Percentiles rank a stretch among this genome's conserved stretches.
These are phyloP conservation scores for Aricia agestis DNA, from an alignment of 1,140 invertebrate species.

Conservation along the genomic window DNA sequence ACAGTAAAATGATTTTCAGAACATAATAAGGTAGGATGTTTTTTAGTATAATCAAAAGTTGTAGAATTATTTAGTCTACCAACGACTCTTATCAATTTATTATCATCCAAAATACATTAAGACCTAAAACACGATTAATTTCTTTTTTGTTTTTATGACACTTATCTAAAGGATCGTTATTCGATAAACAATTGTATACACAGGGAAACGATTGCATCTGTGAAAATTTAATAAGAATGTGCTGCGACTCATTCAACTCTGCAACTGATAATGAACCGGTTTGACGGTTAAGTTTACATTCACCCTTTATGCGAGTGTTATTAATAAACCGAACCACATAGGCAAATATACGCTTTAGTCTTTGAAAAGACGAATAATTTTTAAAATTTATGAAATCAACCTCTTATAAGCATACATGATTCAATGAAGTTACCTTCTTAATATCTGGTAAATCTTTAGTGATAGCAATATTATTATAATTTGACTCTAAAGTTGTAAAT, in stretches of 20 bases:
- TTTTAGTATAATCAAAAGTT: constrained; percentile 28
- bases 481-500: too few relatives aligned
- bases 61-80: constrained; percentile 37
- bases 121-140: constrained; percentile 6
- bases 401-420: too few relatives aligned
- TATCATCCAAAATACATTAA: constrained; percentile 40
- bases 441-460: too few relatives aligned
- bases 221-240: neutral
- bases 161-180: neutral
- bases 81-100: constrained; percentile 41
- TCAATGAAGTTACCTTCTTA: too few relatives aligned
- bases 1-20: constrained; percentile 27
- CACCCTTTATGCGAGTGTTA: too few relatives aligned
- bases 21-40: constrained; percentile 30
- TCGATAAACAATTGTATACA: constrained; percentile 14
- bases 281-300: neutral
- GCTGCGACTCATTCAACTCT: constrained; percentile 14
- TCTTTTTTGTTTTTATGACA: constrained; percentile 3
- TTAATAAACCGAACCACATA: too few relatives aligned
- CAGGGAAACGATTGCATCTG: constrained; percentile 16
- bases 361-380: too few relatives aligned
- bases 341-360: too few relatives aligned
- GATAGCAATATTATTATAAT: too few relatives aligned
- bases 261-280: constrained; percentile 17
- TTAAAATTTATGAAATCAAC: too few relatives aligned